Base-by-base conservation (phyloP, 2,113 vertebrate genomes). In the Neolamprologus hecqui region DNA sequence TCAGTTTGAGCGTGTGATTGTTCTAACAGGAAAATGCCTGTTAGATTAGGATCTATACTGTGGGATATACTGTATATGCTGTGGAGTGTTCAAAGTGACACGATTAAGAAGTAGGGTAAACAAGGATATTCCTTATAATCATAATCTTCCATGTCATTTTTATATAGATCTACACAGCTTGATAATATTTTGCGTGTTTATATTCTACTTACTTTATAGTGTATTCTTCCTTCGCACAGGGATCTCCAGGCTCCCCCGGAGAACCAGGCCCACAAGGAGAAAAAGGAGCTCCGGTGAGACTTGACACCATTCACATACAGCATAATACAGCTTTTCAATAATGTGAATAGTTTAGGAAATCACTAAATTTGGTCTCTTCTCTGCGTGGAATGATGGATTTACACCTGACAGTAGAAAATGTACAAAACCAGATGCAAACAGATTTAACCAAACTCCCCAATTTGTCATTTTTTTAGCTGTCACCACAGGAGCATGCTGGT, bases 231-330 rank as follows among this genome's bases (percentile, higher is more conserved):
- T n/a, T 92, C 79, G 65, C 92, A 88, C 93, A 99, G 99, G 99
- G 99, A 82, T 95, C 97, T 53, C 94, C 97, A 63, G 98, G 99
- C 79, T 86, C 95, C 58, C 23, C 92, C 35, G 98, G 98, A 90
- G 95, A 97, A 84, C 92, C 83, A 88, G 98, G 98, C 89, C 95
- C 92, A 49, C 97, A 96, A 91, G 99, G 98, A 96, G 98, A 98
- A 86, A 96, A 70, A 82, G 98, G 97, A 89, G 83, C 95, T 85
- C 87, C 91, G 93, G 99, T 99, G 94, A 96, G 97, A 94, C 12
- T 15, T 14, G 57, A 14, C 23, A 60, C 19, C 45, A 77, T 77
- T 51, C 11, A 26, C 40, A 26, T 26, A 35, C 1, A 35, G 31
- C 17, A 42, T 45, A 73, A 73, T 45, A 45, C 40, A 73, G 40